Percentiles rank a stretch among this genome's conserved stretches.
Conservation (phyloP, 2,888 invertebrate genomes). For the Gastrophysa polygoni region DNA sequence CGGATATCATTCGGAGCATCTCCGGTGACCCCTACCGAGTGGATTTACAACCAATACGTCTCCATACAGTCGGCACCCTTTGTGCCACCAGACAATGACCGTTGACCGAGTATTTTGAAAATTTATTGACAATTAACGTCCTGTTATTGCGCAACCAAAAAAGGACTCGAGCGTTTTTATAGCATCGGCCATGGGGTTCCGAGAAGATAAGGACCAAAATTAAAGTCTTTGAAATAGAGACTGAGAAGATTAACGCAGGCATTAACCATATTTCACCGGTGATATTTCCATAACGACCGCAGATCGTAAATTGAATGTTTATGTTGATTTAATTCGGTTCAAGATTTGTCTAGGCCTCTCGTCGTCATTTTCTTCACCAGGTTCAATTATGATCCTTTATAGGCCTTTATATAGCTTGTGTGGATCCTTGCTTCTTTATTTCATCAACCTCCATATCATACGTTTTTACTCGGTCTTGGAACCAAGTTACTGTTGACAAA, state of each 20-base stretch:
- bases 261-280: neutral
- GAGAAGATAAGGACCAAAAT: slow-evolving; percentile 13
- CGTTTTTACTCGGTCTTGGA: too few species aligned
- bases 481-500: too few species aligned
- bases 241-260: neutral
- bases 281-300: neutral
- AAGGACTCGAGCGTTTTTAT: slow-evolving; percentile 21
- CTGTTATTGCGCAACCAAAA: slow-evolving; percentile 40
- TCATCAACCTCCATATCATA: too few species aligned
- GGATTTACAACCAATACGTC: slow-evolving; percentile 45
- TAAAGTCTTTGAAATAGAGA: slow-evolving; percentile 8
- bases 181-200: slow-evolving; percentile 19
- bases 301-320: neutral
- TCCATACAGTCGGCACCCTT: slow-evolving; percentile 49
- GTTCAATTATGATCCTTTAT: too few species aligned
- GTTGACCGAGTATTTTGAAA: slow-evolving; percentile 51
- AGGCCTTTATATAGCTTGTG: too few species aligned
- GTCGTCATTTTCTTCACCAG: too few species aligned
- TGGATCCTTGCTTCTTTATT: too few species aligned
- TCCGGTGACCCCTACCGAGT: neutral
- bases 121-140: slow-evolving; percentile 54
- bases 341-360: too few species aligned
- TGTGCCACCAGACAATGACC: slow-evolving; percentile 50
- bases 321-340: neutral
- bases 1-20: neutral